Evolutionary conservation across 2,113 vertebrate genomes (phyloP).

Genomic region (Megaceryle maxima): DNA sequence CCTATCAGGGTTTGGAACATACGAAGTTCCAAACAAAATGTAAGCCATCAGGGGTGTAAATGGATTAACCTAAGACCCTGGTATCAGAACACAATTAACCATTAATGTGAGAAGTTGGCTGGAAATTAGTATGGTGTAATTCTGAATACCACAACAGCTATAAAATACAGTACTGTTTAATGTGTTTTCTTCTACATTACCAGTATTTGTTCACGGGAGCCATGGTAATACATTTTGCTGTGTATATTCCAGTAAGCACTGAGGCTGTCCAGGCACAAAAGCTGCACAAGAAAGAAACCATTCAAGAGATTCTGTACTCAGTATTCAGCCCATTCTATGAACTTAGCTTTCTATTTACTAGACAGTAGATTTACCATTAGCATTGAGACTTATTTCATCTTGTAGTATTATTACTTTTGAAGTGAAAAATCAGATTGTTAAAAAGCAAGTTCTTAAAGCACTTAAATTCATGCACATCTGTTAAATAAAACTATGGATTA

Average conservation of each 20-base stretch:
- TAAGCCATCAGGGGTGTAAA: neutral
- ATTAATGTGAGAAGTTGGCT: neutral
- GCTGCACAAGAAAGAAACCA: constrained; percentile 70
- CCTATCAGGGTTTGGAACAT: neutral
- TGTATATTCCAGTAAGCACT: constrained; percentile 93
- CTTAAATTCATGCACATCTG: neutral
- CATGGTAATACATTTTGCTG: constrained; percentile 82
- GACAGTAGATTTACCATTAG: neutral
- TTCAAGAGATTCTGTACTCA: neutral
- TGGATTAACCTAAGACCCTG: neutral
- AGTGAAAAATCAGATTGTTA: neutral
- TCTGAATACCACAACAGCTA: neutral
- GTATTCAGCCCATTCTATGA: neutral
- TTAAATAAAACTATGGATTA: neutral
- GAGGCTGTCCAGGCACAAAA: constrained; percentile 88
- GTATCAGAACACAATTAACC: neutral
- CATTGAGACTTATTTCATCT: neutral
- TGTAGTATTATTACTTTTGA: neutral
- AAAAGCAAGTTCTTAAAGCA: neutral
- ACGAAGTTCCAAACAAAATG: neutral
- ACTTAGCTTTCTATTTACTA: neutral
- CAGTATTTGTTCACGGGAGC: constrained; percentile 84
- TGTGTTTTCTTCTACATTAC: constrained; percentile 70
- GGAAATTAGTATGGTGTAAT: neutral
- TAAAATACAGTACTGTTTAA: neutral